Evolutionary conservation across 2,797 vertebrate species (phyloP), one percentile per base, ranked within the genome.

Genomic region (Catharus ustulatus): DNA sequence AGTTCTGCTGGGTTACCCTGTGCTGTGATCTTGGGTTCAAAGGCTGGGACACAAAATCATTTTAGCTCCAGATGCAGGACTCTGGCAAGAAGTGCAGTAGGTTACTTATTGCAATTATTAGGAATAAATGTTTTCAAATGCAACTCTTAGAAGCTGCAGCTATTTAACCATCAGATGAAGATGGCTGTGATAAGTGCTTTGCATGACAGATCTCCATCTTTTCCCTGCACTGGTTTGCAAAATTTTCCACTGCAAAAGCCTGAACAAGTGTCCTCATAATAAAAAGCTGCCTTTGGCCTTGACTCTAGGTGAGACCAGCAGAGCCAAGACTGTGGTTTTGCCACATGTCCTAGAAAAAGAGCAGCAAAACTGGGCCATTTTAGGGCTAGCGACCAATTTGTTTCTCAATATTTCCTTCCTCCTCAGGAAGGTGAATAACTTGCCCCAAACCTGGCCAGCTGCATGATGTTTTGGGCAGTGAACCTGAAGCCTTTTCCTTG

Each of bases 311-410:
- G 69, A 83, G 52, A 40, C 26, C 38, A 68, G 15, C 29, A 76
- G 43, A 89, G 82, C 49, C 79, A 87, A 83, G 90, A 20, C 32
- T 88, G 61, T 87, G 58, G 62, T 84, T 91, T 91, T 89, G 83
- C 68, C 73, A 91, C 34, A 27, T 55, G 45, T 57, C 57, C 68
- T 73, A 49, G 57, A 71, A 79, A 95, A 96, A 74, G 18, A 49
- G 22, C 34, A 85, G 52, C 14, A 69, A 82, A 86, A 61, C 10
- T 23, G 38, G 55, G 48, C 72, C 55, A 66, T 61, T 38, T 79
- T 62, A 73, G 59, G 34, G 59, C 43, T 88, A 73, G 38, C 34
- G n/a, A 75, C 38, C 51, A 77, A 29, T 57, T 58, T 68, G 10
- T 85, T 82, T 82, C 79, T 92, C 67, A 79, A 10, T 51, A 73